A percentile compares a stretch with the other conserved stretches of the same genome.
phyloP scores from a whole-genome alignment of 2,797 vertebrate genomes.

The Diplodus puntazzo region DNA sequence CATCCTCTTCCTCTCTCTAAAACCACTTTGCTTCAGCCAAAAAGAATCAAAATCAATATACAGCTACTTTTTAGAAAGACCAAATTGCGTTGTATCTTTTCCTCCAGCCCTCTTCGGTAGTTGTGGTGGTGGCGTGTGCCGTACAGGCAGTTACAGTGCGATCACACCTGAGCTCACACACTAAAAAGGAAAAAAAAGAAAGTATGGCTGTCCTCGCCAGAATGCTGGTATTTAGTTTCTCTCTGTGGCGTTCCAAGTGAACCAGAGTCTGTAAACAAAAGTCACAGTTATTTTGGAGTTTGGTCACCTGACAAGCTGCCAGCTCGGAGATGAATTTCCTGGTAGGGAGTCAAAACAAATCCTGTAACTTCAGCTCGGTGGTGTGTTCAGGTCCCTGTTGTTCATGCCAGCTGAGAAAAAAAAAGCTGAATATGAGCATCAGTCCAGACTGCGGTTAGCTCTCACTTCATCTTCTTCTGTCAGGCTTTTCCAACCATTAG shows the following conservation, averaged over 20 bases:
- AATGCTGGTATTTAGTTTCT: background rate
- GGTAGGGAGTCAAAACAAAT: background rate
- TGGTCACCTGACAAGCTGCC: background rate
- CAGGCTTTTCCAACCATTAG: conserved; percentile 10
- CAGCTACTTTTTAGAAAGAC: conserved; percentile 87
- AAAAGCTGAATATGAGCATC: background rate
- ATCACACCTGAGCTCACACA: background rate
- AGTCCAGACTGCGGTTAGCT: conserved; percentile 23
- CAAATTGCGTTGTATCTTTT: conserved; percentile 84
- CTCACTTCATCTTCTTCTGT: conserved; percentile 13
- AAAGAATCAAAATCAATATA: conserved; percentile 83
- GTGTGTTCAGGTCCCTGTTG: background rate
- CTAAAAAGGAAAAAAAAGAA: background rate
- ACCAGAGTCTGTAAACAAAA: background rate
- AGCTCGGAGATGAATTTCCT: background rate
- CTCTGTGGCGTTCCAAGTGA: background rate
- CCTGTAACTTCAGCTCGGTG: background rate
- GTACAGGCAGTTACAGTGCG: background rate
- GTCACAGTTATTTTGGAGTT: background rate
- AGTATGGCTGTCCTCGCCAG: background rate
- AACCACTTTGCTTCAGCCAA: conserved; percentile 83
- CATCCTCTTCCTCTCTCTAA: conserved; percentile 54
- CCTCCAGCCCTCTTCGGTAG: conserved; percentile 64
- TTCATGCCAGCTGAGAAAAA: background rate
- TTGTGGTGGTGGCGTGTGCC: conserved; percentile 59